Percentiles rank a stretch among this genome's conserved stretches.
These are phyloP conservation scores for Ips typographus DNA, from an alignment of 1,140 invertebrate genomes.

Conservation along the genomic window DNA sequence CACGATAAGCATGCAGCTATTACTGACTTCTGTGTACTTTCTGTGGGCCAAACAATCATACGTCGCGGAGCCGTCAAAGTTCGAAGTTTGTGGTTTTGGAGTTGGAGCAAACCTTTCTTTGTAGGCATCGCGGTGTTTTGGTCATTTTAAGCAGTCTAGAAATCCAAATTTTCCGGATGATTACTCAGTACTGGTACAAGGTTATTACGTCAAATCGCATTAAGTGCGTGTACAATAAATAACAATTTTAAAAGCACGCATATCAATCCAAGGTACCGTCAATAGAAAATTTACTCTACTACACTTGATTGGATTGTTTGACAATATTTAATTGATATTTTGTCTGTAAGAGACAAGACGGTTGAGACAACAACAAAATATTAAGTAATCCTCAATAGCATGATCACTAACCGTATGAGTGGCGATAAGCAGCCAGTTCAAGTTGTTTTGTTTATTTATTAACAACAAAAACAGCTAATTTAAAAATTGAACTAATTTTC, in stretches of 20 bases:
- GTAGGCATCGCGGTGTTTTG: background rate
- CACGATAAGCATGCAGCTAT: conserved; percentile 25
- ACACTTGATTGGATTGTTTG: too few relatives aligned
- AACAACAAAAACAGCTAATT: background rate
- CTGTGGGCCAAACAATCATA: background rate
- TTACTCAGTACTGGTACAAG: too few relatives aligned
- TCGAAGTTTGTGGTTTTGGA: background rate
- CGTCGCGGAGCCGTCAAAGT: background rate
- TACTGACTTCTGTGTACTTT: conserved; percentile 27
- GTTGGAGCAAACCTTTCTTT: background rate
- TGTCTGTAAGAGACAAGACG: background rate
- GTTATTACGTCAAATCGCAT: too few relatives aligned
- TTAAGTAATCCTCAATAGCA: conserved; percentile 30
- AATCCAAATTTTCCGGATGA: background rate
- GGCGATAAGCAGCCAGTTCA: conserved; percentile 19
- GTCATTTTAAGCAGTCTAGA: conserved; percentile 8
- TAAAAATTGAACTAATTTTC: background rate
- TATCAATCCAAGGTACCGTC: too few relatives aligned
- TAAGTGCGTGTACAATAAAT: too few relatives aligned
- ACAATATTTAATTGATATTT: too few relatives aligned
- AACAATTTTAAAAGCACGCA: too few relatives aligned
- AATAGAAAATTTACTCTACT: too few relatives aligned
- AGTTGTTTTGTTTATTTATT: conserved; percentile 1
- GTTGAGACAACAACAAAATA: conserved; percentile 14
- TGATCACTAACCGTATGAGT: conserved; percentile 34